Evolutionary conservation across 2,888 invertebrate genomes (phyloP).

Genomic region (Cephalotes varians): DNA sequence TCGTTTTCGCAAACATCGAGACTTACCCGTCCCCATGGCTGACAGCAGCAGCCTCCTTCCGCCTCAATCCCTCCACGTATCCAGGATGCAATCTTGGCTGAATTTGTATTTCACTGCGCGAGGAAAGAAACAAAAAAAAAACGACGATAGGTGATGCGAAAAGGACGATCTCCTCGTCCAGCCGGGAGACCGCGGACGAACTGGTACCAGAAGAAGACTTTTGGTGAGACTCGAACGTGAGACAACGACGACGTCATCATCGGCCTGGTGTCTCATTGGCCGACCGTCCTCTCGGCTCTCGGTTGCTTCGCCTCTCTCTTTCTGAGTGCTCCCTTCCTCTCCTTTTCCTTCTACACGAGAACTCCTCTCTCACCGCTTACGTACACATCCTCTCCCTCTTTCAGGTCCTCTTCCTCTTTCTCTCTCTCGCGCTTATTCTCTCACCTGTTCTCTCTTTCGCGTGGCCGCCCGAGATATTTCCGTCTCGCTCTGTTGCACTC

Average conservation of each 20-base stretch:
- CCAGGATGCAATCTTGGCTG: conserved; percentile 75
- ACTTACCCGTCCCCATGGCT: conserved; percentile 85
- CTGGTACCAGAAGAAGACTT: conserved; percentile 81
- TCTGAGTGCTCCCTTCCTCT: conserved; percentile 65
- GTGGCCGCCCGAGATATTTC: conserved; percentile 37
- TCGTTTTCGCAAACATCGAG: conserved; percentile 36
- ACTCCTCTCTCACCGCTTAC: conserved; percentile 63
- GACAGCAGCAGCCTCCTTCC: conserved; percentile 81
- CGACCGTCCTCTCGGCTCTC: conserved; percentile 70
- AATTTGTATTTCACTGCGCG: conserved; percentile 72
- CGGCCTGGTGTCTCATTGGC: conserved; percentile 80
- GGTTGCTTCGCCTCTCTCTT: conserved; percentile 69
- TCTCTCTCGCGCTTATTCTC: conserved; percentile 55
- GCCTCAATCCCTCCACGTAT: conserved; percentile 77
- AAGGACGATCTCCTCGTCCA: conserved; percentile 78
- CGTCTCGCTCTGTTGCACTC: conserved; percentile 55
- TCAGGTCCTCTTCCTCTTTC: conserved; percentile 48
- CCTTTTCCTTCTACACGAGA: conserved; percentile 70
- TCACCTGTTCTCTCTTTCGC: conserved; percentile 39
- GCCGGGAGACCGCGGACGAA: conserved; percentile 85
- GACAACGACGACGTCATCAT: conserved; percentile 82
- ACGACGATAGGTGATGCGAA: conserved; percentile 49
- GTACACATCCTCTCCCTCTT: conserved; percentile 50
- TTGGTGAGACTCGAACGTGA: conserved; percentile 81
- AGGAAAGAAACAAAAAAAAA: conserved; percentile 56